Conservation (phyloP, 2,888 invertebrate genomes). For the Leptinotarsa haldemani region DNA sequence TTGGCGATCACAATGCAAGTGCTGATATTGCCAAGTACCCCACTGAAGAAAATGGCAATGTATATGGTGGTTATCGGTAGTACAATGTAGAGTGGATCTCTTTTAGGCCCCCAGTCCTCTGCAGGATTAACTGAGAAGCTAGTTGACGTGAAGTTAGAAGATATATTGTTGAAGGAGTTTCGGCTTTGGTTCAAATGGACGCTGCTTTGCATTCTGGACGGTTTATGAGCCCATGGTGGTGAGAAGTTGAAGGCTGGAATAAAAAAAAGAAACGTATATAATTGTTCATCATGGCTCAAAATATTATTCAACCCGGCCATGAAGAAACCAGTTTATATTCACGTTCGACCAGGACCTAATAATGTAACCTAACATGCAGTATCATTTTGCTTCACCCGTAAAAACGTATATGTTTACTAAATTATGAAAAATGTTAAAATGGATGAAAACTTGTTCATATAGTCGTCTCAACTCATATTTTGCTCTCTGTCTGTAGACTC, state of each 20-base stretch:
- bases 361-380: too few relatives aligned
- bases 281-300: too few relatives aligned
- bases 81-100: constrained; percentile 72
- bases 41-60: constrained; percentile 76
- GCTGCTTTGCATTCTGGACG: not conserved
- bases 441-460: too few relatives aligned
- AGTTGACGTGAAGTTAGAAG: not conserved
- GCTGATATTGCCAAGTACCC: constrained; percentile 81
- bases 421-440: too few relatives aligned
- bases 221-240: not conserved
- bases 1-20: constrained; percentile 83
- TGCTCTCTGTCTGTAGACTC: too few relatives aligned
- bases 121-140: not conserved
- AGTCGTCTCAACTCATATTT: too few relatives aligned
- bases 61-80: constrained; percentile 77
- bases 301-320: too few relatives aligned
- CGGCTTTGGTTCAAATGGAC: not conserved
- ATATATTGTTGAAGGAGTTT: not conserved
- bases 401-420: too few relatives aligned
- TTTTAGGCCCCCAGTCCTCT: constrained; percentile 58
- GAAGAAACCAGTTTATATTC: too few relatives aligned
- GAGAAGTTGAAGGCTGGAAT: not conserved
- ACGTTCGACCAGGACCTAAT: too few relatives aligned
- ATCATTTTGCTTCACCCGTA: too few relatives aligned
- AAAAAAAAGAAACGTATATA: not conserved